Base-by-base conservation (phyloP, 1,140 invertebrate species). In the Venturia canescens region DNA sequence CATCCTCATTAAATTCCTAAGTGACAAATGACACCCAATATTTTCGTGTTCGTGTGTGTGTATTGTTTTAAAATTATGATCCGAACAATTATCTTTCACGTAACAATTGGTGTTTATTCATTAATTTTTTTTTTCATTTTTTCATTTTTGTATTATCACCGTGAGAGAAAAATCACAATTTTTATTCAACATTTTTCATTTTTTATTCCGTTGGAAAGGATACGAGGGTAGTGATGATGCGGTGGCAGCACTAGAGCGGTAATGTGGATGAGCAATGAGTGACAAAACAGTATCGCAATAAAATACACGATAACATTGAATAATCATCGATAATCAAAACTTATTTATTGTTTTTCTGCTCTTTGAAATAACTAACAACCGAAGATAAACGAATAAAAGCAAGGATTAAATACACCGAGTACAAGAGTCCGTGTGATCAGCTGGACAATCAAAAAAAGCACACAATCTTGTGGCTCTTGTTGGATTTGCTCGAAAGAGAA, bases 81-180 rank as follows among this genome's bases (percentile, higher is more conserved):
- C 21, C 21, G 53, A 57, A 57, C 53, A 57, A 44, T 44, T 9
- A 57, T 57, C 53, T 57, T 57, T 57, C 53, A 57, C 53, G 53
- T 57, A 57, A 57, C 53, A 57, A 57, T 57, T 57, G 53, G 53
- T 57, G 53, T 57, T 57, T 57, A 6, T 57, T 57, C 21, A 5
- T 21, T n/a, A n/a, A 57, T 23, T 57, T 57, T 9, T n/a, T 9
- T n/a, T n/a, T n/a, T n/a, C n/a, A n/a, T n/a, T n/a, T n/a, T n/a
- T n/a, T n/a, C n/a, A n/a, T n/a, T n/a, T n/a, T 57, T 18, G n/a
- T 57, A 57, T n/a, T n/a, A n/a, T 57, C 4, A 57, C 53, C 53
- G 53, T 57, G 53, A 57, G 53, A 57, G 53, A 57, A 57, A 57
- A 57, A 57, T 57, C 53, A 57, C 53, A 57, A 57, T 9, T 57